phyloP scores from a whole-genome alignment of 2,888 invertebrate species.

The Megalurothrips usitatus region DNA sequence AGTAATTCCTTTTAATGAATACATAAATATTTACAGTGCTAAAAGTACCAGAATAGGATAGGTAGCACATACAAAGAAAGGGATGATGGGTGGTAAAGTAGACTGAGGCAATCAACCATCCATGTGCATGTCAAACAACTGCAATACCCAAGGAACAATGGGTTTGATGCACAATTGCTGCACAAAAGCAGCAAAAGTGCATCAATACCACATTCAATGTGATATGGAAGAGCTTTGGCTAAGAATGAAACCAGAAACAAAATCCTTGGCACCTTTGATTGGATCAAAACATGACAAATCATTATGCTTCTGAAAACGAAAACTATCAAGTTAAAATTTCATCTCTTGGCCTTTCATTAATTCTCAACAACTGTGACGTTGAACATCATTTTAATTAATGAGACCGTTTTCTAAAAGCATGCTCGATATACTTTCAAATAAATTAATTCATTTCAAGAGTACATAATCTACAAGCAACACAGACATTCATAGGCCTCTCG shows the following conservation, averaged over 20 bases:
- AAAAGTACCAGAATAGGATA: background rate
- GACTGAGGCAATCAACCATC: background rate
- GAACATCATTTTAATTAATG: background rate
- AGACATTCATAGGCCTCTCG: slow-evolving; percentile 1
- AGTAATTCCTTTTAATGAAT: background rate
- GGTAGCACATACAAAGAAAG: background rate
- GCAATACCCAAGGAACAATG: background rate
- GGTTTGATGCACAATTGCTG: background rate
- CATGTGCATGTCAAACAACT: background rate
- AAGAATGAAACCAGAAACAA: background rate
- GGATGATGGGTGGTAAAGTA: background rate
- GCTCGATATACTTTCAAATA: background rate
- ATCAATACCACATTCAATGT: too few species aligned
- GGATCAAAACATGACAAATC: background rate
- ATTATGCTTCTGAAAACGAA: background rate
- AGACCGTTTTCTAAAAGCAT: slow-evolving; percentile 3
- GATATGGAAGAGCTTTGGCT: background rate
- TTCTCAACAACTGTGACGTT: background rate
- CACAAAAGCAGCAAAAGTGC: background rate
- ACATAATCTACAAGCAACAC: slow-evolving; percentile 16
- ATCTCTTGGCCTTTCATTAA: background rate
- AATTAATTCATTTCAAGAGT: slow-evolving; percentile 10
- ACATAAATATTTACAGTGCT: slow-evolving; percentile 19
- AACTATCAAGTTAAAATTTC: background rate
- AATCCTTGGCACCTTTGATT: background rate